Evolutionary conservation across 2,888 invertebrate genomes (phyloP).

Genomic region (Ptychoptera contaminata): DNA sequence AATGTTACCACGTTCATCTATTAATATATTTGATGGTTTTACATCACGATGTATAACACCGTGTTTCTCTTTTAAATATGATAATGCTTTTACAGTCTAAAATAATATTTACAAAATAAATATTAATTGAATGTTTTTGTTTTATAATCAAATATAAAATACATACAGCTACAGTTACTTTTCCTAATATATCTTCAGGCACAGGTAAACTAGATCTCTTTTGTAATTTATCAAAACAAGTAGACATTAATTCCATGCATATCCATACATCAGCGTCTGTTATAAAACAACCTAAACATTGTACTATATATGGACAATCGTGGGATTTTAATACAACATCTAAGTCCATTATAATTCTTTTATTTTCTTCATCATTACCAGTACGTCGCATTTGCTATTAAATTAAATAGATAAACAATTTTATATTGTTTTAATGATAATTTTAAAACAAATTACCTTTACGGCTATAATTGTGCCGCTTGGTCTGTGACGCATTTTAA

Average conservation of each 20-base stretch:
- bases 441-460: conserved; percentile 42
- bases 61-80: conserved; percentile 93
- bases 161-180: conserved; percentile 89
- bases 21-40: conserved; percentile 94
- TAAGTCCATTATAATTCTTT: conserved; percentile 95
- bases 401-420: conserved; percentile 6
- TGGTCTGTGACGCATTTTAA: conserved; percentile 84
- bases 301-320: conserved; percentile 92
- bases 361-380: conserved; percentile 92
- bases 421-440: neutral
- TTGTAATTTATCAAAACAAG: conserved; percentile 93
- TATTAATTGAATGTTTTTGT: neutral
- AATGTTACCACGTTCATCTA: conserved; percentile 88
- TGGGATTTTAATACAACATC: conserved; percentile 96
- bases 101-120: conserved; percentile 13
- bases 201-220: conserved; percentile 75
- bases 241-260: conserved; percentile 99
- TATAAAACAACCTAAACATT: conserved; percentile 95
- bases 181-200: conserved; percentile 90
- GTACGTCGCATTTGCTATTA: conserved; percentile 89
- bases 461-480: conserved; percentile 83
- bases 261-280: conserved; percentile 98
- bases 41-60: conserved; percentile 97
- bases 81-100: conserved; percentile 86
- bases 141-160: neutral